Conservation (phyloP, 2,888 invertebrate genomes). For the Plagodis dolabraria region DNA sequence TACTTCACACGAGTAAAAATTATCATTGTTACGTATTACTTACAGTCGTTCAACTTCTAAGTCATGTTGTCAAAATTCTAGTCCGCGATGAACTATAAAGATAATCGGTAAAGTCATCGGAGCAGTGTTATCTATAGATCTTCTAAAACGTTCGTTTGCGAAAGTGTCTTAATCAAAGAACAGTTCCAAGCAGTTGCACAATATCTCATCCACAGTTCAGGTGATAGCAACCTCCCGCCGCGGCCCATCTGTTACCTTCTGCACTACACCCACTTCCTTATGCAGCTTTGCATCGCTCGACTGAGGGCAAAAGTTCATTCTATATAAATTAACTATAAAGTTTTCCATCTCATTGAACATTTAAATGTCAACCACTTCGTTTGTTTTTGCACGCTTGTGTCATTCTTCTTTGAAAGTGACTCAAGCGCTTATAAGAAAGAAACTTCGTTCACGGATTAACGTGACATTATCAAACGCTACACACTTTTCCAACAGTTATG, state of each 20-base stretch:
- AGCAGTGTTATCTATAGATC: constrained; percentile 2
- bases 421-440: too few species aligned
- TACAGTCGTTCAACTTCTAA: constrained; percentile 2
- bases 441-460: too few species aligned
- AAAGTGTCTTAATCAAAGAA: constrained; percentile 3
- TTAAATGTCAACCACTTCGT: too few species aligned
- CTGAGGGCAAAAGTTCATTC: not conserved
- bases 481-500: too few species aligned
- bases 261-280: constrained; percentile 5
- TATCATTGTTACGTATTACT: constrained; percentile 10
- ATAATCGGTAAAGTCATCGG: constrained; percentile 4
- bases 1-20: constrained; percentile 6
- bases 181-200: constrained; percentile 11
- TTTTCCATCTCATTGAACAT: too few species aligned
- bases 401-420: too few species aligned
- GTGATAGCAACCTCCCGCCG: not conserved
- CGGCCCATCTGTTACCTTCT: not conserved
- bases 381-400: too few species aligned
- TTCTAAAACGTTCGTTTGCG: constrained; percentile 3
- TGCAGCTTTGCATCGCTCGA: not conserved
- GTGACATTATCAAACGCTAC: too few species aligned
- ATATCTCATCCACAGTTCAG: not conserved
- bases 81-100: constrained; percentile 14
- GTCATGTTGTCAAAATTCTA: constrained; percentile 6
- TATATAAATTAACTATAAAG: not conserved